Conservation (phyloP, 2,113 vertebrate species). For the Hippocampus comes region DNA sequence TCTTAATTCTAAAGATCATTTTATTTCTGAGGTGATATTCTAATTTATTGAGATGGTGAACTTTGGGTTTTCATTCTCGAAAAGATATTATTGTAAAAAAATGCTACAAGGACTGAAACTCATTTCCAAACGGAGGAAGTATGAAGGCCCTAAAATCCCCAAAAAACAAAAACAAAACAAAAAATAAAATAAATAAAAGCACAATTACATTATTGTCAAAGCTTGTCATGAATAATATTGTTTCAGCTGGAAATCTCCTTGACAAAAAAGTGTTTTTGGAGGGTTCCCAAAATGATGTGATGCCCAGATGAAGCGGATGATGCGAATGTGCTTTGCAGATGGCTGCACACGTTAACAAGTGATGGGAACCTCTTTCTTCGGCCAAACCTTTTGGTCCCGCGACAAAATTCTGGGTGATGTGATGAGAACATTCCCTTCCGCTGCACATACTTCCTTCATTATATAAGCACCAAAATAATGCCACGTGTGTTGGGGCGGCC, state of each 20-base stretch:
- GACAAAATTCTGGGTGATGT: constrained; percentile 10
- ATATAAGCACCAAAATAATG: constrained; percentile 17
- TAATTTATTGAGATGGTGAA: too few relatives aligned
- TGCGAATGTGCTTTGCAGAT: constrained; percentile 45
- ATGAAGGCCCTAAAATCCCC: too few relatives aligned
- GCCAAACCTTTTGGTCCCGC: constrained; percentile 46
- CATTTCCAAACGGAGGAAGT: too few relatives aligned
- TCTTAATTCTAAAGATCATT: too few relatives aligned
- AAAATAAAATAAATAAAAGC: too few relatives aligned
- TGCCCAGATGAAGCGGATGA: background rate
- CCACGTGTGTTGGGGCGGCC: background rate
- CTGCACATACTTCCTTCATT: constrained; percentile 14
- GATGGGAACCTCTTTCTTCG: constrained; percentile 37
- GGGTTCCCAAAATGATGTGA: background rate
- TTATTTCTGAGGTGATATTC: too few relatives aligned
- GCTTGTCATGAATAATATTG: too few relatives aligned
- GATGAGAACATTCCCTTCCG: constrained; percentile 47
- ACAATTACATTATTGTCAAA: background rate
- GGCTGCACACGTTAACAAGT: constrained; percentile 18
- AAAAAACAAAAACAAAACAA: too few relatives aligned
- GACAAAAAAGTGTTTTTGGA: background rate
- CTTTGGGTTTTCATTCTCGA: too few relatives aligned
- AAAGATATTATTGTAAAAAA: too few relatives aligned
- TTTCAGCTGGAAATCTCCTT: too few relatives aligned
- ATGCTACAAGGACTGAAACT: too few relatives aligned